Percentiles rank a stretch among this genome's conserved stretches.
These are phyloP conservation scores for Poecilobothrus nobilitatus DNA, from an alignment of 2,888 invertebrate species.

Conservation along the genomic window DNA sequence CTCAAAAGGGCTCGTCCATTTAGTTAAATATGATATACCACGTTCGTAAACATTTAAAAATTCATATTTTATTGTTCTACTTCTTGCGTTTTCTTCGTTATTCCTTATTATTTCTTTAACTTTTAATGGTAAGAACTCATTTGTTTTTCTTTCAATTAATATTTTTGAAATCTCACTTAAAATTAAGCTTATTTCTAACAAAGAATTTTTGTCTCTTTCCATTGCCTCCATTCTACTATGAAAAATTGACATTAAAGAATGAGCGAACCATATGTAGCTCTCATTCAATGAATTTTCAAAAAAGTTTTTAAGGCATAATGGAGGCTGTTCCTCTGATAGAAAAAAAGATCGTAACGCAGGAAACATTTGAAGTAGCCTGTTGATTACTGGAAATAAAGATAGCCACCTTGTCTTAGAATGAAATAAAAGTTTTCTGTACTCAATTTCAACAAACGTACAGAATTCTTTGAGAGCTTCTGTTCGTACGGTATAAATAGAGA, in stretches of 20 bases:
- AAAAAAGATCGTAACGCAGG: slow-evolving; percentile 4
- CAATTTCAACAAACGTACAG: too few species aligned
- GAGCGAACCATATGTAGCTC: too few species aligned
- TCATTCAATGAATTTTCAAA: too few species aligned
- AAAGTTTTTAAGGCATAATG: neutral
- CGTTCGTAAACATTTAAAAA: slow-evolving; percentile 9
- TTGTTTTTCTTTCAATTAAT: slow-evolving; percentile 3
- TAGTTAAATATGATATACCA: neutral
- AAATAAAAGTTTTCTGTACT: too few species aligned
- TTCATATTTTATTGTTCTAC: neutral
- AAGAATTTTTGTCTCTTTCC: slow-evolving; percentile 11
- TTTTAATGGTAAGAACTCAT: slow-evolving; percentile 4
- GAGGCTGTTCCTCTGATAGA: slow-evolving; percentile 6
- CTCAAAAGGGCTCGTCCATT: neutral
- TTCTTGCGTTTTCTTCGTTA: neutral
- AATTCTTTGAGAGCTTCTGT: too few species aligned
- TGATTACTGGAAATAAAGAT: slow-evolving; percentile 5
- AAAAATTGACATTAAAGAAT: too few species aligned
- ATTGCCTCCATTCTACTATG: too few species aligned
- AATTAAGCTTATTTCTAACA: slow-evolving; percentile 5
- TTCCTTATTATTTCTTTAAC: slow-evolving; percentile 9
- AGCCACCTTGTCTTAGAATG: too few species aligned
- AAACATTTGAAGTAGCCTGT: slow-evolving; percentile 5
- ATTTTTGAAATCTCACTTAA: neutral
- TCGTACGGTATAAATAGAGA: too few species aligned